Base-by-base conservation (phyloP, 2,113 vertebrate genomes). In the Fulmarus glacialis region DNA sequence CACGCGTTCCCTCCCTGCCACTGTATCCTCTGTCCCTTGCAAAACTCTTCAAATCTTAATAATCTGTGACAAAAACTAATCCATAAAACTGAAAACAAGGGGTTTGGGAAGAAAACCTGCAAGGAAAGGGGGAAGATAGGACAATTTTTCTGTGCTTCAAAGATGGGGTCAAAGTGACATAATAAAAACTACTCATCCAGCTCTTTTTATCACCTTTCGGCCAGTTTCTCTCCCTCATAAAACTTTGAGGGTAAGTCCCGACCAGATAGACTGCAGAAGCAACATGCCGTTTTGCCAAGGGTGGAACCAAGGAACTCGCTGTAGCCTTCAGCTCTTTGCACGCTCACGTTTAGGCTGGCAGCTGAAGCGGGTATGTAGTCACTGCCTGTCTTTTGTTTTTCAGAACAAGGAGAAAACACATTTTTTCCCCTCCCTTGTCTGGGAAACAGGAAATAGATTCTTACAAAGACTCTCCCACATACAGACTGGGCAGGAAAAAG, bases 381-480 rank as follows among this genome's bases (percentile, higher is more conserved):
- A 88, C 62, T 82, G 95, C 91, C 92, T 89, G 89, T 0, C 93
- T 90, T 97, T 96, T 96, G 94, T 97, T 95, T 90, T 63, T 50
- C 92, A 92, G 72, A 94, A 93, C 82, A 89, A 89, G 93, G 64
- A 96, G 86, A 95, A 94, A 97, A 96, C 74, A 94, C 38, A 67
- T 62, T 78, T 89, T 64, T 62, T 3, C 53, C 79, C 93, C 95
- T 97, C 92, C 96, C 97, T 91, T 70, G 95, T 97, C 97, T 98
- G 96, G 95, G 97, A 97, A 97, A 97, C 95, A 96, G 96, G 97
- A 98, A 97, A 93, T 47, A 87, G 56, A 81, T 78, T 96, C 84
- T 93, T 95, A 82, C 38, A 95, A 87, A 95, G 94, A 71, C 94
- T 96, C 94, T 93, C 81, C 79, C 90, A 94, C 75, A 48, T 87